Conservation (phyloP, 2,113 vertebrate genomes). For the Seriola dumerili region DNA sequence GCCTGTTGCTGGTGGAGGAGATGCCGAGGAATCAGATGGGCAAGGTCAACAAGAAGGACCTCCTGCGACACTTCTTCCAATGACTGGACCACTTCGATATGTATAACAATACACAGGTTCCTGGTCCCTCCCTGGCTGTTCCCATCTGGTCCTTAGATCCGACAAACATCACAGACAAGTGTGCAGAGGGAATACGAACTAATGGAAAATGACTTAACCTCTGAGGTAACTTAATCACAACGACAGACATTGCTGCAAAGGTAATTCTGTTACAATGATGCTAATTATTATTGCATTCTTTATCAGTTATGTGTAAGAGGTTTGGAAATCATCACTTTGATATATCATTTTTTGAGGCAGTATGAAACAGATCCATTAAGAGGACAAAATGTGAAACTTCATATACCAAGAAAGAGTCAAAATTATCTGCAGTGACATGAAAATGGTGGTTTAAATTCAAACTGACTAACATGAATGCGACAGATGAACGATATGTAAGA, state of each 20-base stretch:
- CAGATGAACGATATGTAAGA: background rate
- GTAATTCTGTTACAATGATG: background rate
- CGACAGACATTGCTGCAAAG: background rate
- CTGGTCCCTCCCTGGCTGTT: slow-evolving; percentile 3
- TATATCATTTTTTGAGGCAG: background rate
- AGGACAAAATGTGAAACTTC: background rate
- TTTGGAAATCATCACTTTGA: background rate
- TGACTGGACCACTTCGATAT: slow-evolving; percentile 29
- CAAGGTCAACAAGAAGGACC: slow-evolving; percentile 96
- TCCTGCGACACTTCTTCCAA: slow-evolving; percentile 87
- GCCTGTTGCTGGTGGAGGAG: slow-evolving; percentile 91
- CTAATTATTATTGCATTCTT: background rate
- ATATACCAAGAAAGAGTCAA: background rate
- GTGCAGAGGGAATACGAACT: background rate
- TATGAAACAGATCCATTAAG: background rate
- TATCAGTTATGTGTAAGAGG: background rate
- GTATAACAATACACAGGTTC: slow-evolving; percentile 1
- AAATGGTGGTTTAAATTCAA: background rate
- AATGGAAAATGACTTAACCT: slow-evolving; percentile 2
- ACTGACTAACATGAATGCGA: background rate
- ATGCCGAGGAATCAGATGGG: slow-evolving; percentile 97
- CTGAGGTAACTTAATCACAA: slow-evolving; percentile 28
- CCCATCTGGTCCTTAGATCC: background rate
- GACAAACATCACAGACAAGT: background rate
- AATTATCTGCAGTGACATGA: background rate